Evolutionary conservation across 2,113 vertebrate species (phyloP), one percentile per base, ranked within the genome.

Genomic region (Coptodon bakossiorum): DNA sequence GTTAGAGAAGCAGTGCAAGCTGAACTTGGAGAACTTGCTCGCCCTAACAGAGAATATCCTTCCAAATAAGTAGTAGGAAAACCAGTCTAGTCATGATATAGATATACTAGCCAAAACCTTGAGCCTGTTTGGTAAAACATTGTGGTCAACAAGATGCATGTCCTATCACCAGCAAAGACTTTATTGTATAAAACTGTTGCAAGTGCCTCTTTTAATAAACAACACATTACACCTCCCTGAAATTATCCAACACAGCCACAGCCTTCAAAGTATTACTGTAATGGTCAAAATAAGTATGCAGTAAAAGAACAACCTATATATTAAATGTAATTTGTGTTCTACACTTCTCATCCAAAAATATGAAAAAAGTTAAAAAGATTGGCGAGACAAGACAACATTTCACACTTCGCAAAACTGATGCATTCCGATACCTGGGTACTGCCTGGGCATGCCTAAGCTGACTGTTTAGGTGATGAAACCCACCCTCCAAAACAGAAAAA

Each of bases 341-440:
- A 73, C 38, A 17, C 1, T 6, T 48, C 5, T 29, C 68, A 29
- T 19, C 24, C 16, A 29, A 78, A 50, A 50, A 50, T 29, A 50
- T 50, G 16, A 16, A 78, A 78, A 34, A 22, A 52, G 31, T 13
- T 22, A 13, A 61, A 22, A 84, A 24, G 57, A 66, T 4, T 43
- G 11, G 45, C 36, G n/a, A 53, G 81, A 84, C 43, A 59, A 29
- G 68, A 73, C 38, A 73, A 17, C 71, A 53, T 36, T 88, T 68
- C 57, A 81, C 85, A 80, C 66, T 13, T 88, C 54, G 50, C 27
- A 76, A 68, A 36, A 50, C 85, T 91, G 92, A 93, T 81, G 61
- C 94, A 95, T 95, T 94, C 94, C 93, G 7, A 94, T 84, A 93
- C 94, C 86, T 84, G 92, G 90, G 90, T 91, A 91, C 86, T 95